Evolutionary conservation across 2,113 vertebrate species (phyloP).

Genomic region (Malaclemys terrapin): DNA sequence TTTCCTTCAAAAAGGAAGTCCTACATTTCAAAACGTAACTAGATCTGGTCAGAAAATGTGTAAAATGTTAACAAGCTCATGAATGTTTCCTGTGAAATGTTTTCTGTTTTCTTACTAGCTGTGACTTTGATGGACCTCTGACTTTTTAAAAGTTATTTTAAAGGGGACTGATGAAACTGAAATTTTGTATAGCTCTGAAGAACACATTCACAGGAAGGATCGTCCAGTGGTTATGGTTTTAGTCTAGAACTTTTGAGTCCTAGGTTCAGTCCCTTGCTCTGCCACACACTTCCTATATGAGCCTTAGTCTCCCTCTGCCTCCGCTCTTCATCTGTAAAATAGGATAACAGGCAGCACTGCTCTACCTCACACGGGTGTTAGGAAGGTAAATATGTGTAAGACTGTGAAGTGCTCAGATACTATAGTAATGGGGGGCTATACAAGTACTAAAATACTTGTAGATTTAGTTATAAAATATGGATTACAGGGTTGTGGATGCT

Average conservation of each 20-base stretch:
- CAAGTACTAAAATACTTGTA: rapidly evolving
- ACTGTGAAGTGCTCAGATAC: neutral
- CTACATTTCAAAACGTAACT: neutral
- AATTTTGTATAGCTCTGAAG: neutral
- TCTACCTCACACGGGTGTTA: rapidly evolving
- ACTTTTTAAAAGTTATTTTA: neutral
- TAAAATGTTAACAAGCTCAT: neutral
- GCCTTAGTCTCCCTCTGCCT: neutral
- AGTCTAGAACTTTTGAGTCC: neutral
- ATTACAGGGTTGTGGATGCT: rapidly evolving
- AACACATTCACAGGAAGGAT: neutral
- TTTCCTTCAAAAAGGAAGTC: neutral
- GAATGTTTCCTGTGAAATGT: neutral
- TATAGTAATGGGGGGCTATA: neutral
- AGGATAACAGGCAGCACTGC: neutral
- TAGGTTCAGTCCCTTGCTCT: rapidly evolving
- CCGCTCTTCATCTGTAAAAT: neutral
- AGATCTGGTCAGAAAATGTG: neutral
- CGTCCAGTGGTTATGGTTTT: rapidly evolving
- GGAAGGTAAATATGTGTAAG: neutral
- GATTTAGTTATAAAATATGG: rapidly evolving
- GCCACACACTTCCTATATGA: rapidly evolving
- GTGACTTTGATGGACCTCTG: neutral
- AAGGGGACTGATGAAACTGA: neutral
- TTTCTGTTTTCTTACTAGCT: neutral